Conservation (phyloP, 1,140 invertebrate genomes). For the Hormaphis cornu region DNA sequence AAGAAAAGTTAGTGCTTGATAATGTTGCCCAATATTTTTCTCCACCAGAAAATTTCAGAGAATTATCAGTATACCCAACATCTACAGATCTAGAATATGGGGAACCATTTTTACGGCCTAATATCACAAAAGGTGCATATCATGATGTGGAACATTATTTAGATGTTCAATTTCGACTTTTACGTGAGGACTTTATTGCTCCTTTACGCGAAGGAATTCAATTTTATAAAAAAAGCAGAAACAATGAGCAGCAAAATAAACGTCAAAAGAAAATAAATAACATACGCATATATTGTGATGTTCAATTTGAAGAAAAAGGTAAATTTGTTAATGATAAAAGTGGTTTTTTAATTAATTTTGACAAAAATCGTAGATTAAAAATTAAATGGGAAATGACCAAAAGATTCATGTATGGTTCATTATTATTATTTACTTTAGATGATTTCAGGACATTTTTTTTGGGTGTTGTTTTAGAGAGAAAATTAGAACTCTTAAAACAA, state of each 20-base stretch:
- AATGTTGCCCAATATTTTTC: not conserved
- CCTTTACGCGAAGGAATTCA: conserved; percentile 51
- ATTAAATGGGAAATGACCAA: conserved; percentile 44
- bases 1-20: conserved; percentile 7
- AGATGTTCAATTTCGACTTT: conserved; percentile 62
- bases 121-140: conserved; percentile 53
- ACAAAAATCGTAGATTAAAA: conserved; percentile 31
- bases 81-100: conserved; percentile 18
- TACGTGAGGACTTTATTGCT: conserved; percentile 62
- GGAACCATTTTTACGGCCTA: conserved; percentile 47
- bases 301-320: not conserved
- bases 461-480: conserved; percentile 49
- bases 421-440: conserved; percentile 60
- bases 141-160: conserved; percentile 58
- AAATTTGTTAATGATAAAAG: conserved; percentile 12
- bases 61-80: conserved; percentile 26
- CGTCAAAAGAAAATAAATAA: conserved; percentile 19
- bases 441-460: conserved; percentile 58
- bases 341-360: conserved; percentile 25
- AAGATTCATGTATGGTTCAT: conserved; percentile 58
- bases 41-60: conserved; percentile 34
- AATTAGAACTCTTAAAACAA: conserved; percentile 46
- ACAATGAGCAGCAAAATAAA: not conserved
- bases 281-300: conserved; percentile 28
- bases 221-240: conserved; percentile 38